phyloP scores from a whole-genome alignment of 2,888 invertebrate genomes.

The Ormyrus thymus region DNA sequence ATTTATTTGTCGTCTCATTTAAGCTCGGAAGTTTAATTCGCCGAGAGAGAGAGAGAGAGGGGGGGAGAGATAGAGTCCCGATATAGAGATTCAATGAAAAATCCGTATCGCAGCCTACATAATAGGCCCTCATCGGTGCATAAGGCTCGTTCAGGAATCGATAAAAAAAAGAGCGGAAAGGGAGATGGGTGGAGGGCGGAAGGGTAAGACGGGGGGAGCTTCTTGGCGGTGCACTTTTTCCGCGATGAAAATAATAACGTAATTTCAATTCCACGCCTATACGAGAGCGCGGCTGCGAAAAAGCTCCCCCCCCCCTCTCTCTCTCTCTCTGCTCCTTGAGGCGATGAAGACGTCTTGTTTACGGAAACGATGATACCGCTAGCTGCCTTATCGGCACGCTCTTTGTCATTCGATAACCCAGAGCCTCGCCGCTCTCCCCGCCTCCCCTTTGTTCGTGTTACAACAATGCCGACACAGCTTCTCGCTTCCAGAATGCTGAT shows the following conservation, averaged over 20 bases:
- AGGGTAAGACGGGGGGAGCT: background rate
- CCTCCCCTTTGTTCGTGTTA: constrained; percentile 32
- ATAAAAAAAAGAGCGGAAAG: background rate
- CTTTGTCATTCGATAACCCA: constrained; percentile 51
- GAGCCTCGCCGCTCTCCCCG: background rate
- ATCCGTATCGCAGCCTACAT: constrained; percentile 10
- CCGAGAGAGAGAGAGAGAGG: too few species aligned
- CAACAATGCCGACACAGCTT: constrained; percentile 51
- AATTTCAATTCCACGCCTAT: constrained; percentile 34
- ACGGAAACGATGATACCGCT: constrained; percentile 49
- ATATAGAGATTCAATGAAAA: constrained; percentile 21
- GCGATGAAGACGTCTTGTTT: constrained; percentile 47
- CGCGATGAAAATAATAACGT: constrained; percentile 33
- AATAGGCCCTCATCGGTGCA: background rate
- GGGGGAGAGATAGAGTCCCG: background rate
- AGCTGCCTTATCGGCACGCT: constrained; percentile 51
- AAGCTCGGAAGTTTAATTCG: background rate
- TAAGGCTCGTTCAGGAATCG: constrained; percentile 7
- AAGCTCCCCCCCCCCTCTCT: constrained; percentile 2
- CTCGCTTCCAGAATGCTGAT: constrained; percentile 46
- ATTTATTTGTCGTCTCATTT: background rate
- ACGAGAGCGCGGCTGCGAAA: background rate
- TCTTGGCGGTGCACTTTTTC: constrained; percentile 16
- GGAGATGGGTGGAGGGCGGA: background rate
- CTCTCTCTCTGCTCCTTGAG: background rate